Evolutionary conservation across 2,113 vertebrate genomes (phyloP).

Genomic region (Entelurus aequoreus): DNA sequence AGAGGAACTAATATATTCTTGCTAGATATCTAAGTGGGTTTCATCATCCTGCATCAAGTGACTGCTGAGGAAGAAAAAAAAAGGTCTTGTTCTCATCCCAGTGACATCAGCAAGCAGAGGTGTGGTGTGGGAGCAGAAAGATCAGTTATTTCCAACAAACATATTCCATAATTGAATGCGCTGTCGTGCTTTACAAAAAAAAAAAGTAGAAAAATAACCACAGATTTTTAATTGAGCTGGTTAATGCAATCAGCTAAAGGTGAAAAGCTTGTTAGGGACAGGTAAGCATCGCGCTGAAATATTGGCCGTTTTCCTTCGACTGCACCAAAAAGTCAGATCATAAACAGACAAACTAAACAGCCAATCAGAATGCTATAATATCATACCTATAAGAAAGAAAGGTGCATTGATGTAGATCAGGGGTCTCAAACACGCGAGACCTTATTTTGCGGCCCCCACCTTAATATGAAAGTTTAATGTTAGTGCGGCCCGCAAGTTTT

Average conservation of each 20-base stretch:
- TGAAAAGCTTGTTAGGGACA: too few species aligned
- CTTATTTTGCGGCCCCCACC: too few species aligned
- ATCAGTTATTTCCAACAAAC: constrained; percentile 40
- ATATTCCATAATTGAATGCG: background rate
- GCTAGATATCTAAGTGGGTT: constrained; percentile 69
- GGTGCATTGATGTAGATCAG: too few species aligned
- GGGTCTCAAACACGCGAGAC: too few species aligned
- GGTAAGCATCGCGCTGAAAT: too few species aligned
- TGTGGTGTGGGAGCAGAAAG: constrained; percentile 14
- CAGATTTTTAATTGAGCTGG: background rate
- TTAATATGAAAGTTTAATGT: too few species aligned
- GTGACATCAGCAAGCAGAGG: constrained; percentile 49
- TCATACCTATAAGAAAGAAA: constrained; percentile 1
- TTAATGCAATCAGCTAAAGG: background rate
- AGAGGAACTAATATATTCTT: constrained; percentile 64
- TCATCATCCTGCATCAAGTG: constrained; percentile 73
- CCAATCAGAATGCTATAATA: background rate
- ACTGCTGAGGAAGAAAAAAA: constrained; percentile 61
- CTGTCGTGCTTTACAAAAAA: background rate
- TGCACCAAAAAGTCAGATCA: background rate
- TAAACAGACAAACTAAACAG: background rate
- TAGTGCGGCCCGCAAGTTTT: too few species aligned
- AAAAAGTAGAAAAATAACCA: background rate
- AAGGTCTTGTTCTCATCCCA: constrained; percentile 59
- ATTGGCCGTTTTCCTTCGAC: background rate